These are phyloP conservation scores for Mirza zaza DNA, from an alignment of 2,113 vertebrate genomes.

Conservation along the genomic window DNA sequence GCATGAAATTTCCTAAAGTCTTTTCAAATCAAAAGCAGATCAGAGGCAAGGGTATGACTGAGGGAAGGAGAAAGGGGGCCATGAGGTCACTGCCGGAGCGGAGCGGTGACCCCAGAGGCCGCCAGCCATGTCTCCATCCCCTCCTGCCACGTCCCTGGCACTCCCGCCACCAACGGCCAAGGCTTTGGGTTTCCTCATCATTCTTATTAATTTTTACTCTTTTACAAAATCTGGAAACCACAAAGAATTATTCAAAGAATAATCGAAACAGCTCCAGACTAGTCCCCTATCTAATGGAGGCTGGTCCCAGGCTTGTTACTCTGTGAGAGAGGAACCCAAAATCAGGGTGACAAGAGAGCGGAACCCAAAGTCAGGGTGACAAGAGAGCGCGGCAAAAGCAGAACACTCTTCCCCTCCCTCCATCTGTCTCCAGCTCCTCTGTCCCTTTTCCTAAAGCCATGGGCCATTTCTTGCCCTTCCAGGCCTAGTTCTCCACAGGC, in stretches of 20 bases:
- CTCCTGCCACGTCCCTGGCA: fast-evolving
- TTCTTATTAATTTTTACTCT: not conserved
- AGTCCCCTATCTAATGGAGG: not conserved
- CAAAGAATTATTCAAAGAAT: not conserved
- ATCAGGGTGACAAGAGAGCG: fast-evolving
- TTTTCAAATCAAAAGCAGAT: not conserved
- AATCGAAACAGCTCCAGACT: not conserved
- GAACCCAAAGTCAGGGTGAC: not conserved
- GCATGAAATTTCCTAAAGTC: not conserved
- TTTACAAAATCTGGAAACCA: not conserved
- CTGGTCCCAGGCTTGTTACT: not conserved
- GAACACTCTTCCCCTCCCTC: fast-evolving
- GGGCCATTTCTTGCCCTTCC: not conserved
- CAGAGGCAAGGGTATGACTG: not conserved
- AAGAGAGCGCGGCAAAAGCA: fast-evolving
- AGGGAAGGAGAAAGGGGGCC: not conserved
- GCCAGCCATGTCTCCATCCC: not conserved
- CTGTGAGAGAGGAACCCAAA: not conserved
- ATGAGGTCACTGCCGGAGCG: not conserved
- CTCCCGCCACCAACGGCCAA: not conserved
- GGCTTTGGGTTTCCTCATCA: not conserved
- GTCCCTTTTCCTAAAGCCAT: not conserved
- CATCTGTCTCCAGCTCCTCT: fast-evolving
- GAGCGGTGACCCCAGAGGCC: not conserved
- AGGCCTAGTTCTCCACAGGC: not conserved